Evolutionary conservation across 2,888 invertebrate species (phyloP).

Genomic region (Orchesella flavescens): DNA sequence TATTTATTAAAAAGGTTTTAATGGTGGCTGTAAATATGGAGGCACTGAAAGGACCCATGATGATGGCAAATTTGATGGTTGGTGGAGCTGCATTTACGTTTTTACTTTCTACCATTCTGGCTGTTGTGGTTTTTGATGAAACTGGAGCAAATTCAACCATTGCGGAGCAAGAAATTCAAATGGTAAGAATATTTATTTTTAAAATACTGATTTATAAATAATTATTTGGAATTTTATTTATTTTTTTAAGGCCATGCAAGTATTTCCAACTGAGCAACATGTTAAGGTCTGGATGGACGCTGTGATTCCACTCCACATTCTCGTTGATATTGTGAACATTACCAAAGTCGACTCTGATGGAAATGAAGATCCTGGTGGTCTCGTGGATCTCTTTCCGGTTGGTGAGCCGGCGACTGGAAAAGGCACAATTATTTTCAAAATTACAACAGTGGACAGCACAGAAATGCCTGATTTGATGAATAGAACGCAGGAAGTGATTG

Average conservation of each 20-base stretch:
- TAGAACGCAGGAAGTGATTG: slow-evolving; percentile 48
- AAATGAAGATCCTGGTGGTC: slow-evolving; percentile 54
- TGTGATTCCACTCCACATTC: slow-evolving; percentile 49
- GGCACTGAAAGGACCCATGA: slow-evolving; percentile 47
- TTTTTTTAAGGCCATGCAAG: slow-evolving; percentile 59
- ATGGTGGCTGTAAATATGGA: slow-evolving; percentile 34
- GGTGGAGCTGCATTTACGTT: slow-evolving; percentile 50
- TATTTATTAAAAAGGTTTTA: neutral
- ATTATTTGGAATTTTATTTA: neutral
- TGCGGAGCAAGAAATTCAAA: slow-evolving; percentile 60
- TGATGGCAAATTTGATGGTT: slow-evolving; percentile 58
- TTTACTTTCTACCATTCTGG: slow-evolving; percentile 61
- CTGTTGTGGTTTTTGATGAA: slow-evolving; percentile 62
- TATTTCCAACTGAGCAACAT: slow-evolving; percentile 62
- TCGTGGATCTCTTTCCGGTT: slow-evolving; percentile 66
- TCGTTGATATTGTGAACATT: slow-evolving; percentile 61
- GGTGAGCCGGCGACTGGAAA: slow-evolving; percentile 56
- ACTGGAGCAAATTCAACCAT: slow-evolving; percentile 57
- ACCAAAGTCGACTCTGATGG: slow-evolving; percentile 55
- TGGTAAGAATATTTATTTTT: slow-evolving; percentile 44
- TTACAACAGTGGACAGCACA: slow-evolving; percentile 29
- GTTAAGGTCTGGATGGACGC: slow-evolving; percentile 65
- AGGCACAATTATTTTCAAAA: slow-evolving; percentile 57
- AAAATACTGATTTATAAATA: neutral
- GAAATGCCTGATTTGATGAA: slow-evolving; percentile 63